Base-by-base conservation (phyloP, 2,888 invertebrate species). In the Patella caerulea region DNA sequence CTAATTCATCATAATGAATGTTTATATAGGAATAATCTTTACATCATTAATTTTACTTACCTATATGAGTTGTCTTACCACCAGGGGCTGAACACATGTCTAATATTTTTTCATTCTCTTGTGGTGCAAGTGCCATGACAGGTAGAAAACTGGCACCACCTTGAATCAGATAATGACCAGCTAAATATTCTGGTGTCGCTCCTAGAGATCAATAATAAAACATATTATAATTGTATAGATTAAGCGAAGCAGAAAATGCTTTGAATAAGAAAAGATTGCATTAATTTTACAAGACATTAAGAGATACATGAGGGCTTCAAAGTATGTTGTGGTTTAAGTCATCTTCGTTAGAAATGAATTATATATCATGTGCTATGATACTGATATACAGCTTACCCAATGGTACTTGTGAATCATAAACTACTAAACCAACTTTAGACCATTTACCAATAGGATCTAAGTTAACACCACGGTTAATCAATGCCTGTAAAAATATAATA, bases 51-150 rank as follows among this genome's bases (percentile, higher is more conserved):
- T 29, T 45, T 45, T 52, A 71, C 76, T 85, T 86, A 93, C 93
- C 94, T 80, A 99, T 98, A 91, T 99, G 98, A 0, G 98, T 97
- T 0, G 99, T 97, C 93, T 99, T 99, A 12, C 99, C 99, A 72
- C 99, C 99, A 0, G 99, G 99, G 0, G 99, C 99, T 0, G 98
- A 95, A 91, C 98, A 97, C 97, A 99, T 96, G 90, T 99, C 99
- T 55, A 99, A 93, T 83, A 99, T 95, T 73, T 89, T 94, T 92
- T 99, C 98, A 89, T 97, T 96, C 93, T 97, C 98, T 93, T 98
- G 97, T 0, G 99, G 99, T 0, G 97, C 98, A 76, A 99, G 93
- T 0, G 99, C 97, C 97, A 99, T 98, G 0, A 99, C 99, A 0
- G 99, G 99, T 76, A 99, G 92, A 88, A 98, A 95, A 93, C 98